phyloP scores from a whole-genome alignment of 1,140 invertebrate species.

The Ceratina japonica region DNA sequence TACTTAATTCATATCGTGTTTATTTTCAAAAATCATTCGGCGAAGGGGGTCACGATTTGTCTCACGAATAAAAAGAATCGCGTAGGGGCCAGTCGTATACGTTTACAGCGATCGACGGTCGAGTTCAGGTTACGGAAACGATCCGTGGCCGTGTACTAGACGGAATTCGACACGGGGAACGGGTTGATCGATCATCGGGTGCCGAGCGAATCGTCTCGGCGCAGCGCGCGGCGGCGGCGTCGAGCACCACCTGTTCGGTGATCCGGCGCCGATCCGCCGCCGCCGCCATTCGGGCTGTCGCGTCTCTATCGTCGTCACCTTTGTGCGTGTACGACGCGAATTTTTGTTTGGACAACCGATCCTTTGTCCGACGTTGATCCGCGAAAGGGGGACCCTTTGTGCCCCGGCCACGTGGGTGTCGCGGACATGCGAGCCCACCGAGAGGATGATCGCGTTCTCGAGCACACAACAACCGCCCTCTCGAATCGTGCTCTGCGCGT shows the following conservation, averaged over 20 bases:
- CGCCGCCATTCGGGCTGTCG: constrained; percentile 26
- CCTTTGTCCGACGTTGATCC: constrained; percentile 53
- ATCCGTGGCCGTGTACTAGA: constrained; percentile 26
- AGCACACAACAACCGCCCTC: constrained; percentile 1
- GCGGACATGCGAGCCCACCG: constrained; percentile 9
- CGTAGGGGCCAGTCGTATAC: neutral
- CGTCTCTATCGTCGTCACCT: constrained; percentile 19
- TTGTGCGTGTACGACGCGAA: constrained; percentile 42
- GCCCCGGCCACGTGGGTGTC: constrained; percentile 37
- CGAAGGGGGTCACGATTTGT: neutral
- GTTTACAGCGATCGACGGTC: constrained; percentile 21
- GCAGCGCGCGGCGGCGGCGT: constrained; percentile 21
- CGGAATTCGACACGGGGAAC: constrained; percentile 43
- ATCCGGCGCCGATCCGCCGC: neutral
- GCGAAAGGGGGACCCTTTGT: constrained; percentile 49
- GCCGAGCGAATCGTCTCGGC: neutral
- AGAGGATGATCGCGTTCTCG: constrained; percentile 15
- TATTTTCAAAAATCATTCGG: too few species aligned
- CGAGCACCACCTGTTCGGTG: constrained; percentile 52
- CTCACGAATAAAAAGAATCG: neutral
- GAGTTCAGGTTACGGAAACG: constrained; percentile 52
- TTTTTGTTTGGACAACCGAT: constrained; percentile 55
- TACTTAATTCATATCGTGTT: too few species aligned
- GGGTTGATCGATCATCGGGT: constrained; percentile 51
- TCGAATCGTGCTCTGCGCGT: neutral